Conservation (phyloP, 2,113 vertebrate species). For the Phodopus roborovskii region DNA sequence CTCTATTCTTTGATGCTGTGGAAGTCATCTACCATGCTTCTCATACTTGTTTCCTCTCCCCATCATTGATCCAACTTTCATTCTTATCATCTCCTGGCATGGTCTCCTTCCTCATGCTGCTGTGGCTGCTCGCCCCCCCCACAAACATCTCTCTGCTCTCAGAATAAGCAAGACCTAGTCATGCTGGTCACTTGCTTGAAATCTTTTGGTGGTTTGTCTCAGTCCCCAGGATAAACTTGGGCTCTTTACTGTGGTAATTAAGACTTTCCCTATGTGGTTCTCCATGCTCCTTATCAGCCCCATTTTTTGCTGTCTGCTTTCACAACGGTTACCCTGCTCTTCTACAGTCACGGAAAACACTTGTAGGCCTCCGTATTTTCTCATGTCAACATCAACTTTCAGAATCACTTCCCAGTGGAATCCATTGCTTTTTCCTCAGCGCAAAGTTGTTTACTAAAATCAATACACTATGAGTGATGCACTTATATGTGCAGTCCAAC, state of each 20-base stretch:
- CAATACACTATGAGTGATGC: too few relatives aligned
- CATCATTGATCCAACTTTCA: background rate
- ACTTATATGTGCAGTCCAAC: background rate
- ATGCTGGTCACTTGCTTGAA: background rate
- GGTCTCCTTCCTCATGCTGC: background rate
- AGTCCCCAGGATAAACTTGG: background rate
- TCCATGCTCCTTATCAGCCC: background rate
- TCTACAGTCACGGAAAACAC: background rate
- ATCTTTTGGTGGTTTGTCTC: background rate
- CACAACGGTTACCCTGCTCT: background rate
- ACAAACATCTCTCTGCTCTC: too few relatives aligned
- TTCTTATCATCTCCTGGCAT: background rate
- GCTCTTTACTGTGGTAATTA: background rate
- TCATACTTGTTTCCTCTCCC: background rate
- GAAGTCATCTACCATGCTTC: background rate
- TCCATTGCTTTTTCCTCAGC: background rate
- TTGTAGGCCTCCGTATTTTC: background rate
- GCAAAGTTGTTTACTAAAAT: background rate
- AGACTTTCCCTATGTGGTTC: background rate
- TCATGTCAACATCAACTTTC: background rate
- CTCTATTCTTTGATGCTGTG: background rate
- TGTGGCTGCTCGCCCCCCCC: too few relatives aligned
- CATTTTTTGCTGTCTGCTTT: background rate
- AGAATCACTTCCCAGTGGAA: background rate
- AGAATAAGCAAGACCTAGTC: conserved; percentile 1